Evolutionary conservation across 2,797 vertebrate genomes (phyloP).

Genomic region (Taeniopygia guttata): DNA sequence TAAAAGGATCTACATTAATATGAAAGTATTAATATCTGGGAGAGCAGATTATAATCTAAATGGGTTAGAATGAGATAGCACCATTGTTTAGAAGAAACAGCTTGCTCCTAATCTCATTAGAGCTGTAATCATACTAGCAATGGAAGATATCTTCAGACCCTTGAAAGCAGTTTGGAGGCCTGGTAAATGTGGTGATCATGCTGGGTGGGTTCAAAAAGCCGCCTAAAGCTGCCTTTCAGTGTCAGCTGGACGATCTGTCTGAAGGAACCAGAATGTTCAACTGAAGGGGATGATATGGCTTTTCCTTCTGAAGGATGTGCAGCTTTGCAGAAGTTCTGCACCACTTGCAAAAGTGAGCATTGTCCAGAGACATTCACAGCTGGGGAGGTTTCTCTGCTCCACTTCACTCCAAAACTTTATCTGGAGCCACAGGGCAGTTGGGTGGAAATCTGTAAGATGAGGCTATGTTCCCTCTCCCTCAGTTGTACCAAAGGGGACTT

Average conservation of each 20-base stretch:
- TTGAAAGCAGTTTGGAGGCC: neutral
- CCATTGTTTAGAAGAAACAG: conserved; percentile 49
- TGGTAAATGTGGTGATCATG: neutral
- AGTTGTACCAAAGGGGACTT: fast-evolving
- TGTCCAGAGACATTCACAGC: fast-evolving
- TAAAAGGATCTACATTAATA: conserved; percentile 47
- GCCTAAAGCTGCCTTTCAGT: neutral
- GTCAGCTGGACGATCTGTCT: neutral
- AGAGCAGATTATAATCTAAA: conserved; percentile 45
- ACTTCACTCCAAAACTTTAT: neutral
- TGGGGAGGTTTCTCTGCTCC: neutral
- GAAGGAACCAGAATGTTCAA: neutral
- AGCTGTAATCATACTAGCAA: neutral
- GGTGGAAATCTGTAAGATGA: neutral
- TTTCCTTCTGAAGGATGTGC: neutral
- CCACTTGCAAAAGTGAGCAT: neutral
- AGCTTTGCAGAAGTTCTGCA: fast-evolving
- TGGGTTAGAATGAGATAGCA: neutral
- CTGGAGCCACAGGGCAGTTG: neutral
- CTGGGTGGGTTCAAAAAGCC: neutral
- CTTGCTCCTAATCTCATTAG: conserved; percentile 54
- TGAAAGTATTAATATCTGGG: conserved; percentile 36
- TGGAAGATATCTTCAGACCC: neutral
- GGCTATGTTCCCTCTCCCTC: neutral
- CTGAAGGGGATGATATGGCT: neutral